Conservation (phyloP, 1,140 invertebrate species). For the Temnothorax curvispinosus region DNA sequence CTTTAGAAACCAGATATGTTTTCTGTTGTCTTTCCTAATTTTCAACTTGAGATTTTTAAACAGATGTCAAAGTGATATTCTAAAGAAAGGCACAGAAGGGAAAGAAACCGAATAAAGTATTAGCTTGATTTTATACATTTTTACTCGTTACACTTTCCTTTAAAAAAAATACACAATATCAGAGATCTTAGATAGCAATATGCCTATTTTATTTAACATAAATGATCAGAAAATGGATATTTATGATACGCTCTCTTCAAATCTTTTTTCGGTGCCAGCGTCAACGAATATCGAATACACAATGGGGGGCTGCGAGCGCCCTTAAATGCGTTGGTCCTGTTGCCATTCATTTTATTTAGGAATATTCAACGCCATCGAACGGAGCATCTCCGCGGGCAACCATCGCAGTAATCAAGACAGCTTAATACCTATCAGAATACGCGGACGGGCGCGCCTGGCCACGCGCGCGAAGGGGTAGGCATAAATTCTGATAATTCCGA, state of each 20-base stretch:
- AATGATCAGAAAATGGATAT: conserved; percentile 38
- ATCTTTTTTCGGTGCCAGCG: conserved; percentile 40
- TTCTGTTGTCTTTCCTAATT: not conserved
- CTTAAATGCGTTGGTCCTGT: conserved; percentile 61
- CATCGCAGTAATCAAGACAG: conserved; percentile 54
- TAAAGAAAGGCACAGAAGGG: not conserved
- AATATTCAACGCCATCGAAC: conserved; percentile 61
- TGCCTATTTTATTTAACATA: conserved; percentile 36
- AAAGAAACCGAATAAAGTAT: not conserved
- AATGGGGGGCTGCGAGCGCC: conserved; percentile 31
- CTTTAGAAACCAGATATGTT: not conserved
- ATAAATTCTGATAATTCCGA: conserved; percentile 85
- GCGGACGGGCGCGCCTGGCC: conserved; percentile 10
- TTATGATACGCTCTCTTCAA: conserved; percentile 31
- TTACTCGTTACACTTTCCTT: not conserved
- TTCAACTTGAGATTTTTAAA: not conserved
- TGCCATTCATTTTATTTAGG: conserved; percentile 63
- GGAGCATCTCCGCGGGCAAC: conserved; percentile 37
- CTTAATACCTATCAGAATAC: conserved; percentile 61
- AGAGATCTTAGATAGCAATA: not conserved
- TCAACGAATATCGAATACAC: conserved; percentile 49
- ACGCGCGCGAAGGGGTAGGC: conserved; percentile 57
- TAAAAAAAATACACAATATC: not conserved
- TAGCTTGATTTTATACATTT: not conserved
- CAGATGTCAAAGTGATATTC: not conserved